Evolutionary conservation across 1,140 invertebrate genomes (phyloP).

Genomic region (Colletes gigas): DNA sequence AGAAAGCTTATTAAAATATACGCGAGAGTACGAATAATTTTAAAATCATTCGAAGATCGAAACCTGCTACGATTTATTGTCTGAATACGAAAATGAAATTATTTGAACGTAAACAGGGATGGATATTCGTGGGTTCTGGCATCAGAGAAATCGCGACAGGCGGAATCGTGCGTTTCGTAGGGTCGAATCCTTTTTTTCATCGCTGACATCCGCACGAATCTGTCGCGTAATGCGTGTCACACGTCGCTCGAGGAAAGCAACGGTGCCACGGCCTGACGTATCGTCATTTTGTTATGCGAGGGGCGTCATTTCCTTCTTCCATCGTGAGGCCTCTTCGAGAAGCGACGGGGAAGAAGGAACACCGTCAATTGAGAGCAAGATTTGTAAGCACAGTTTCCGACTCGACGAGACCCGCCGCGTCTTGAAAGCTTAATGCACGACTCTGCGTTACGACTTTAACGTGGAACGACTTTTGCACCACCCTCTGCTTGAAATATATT

Average conservation of each 20-base stretch:
- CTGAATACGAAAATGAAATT: no score
- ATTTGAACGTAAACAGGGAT: no score
- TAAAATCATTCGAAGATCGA: no score
- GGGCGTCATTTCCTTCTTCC: constrained; percentile 70
- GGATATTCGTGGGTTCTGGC: no score
- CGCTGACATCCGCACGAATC: constrained; percentile 28
- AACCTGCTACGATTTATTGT: no score
- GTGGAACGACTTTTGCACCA: no score
- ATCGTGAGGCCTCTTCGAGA: constrained; percentile 37
- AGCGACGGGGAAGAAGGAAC: constrained; percentile 41
- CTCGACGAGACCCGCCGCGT: constrained; percentile 11
- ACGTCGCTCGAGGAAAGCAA: constrained; percentile 61
- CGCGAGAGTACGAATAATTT: no score
- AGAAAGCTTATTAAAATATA: no score
- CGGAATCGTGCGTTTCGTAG: no score
- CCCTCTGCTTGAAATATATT: no score
- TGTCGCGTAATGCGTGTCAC: constrained; percentile 67
- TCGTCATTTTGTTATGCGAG: constrained; percentile 68
- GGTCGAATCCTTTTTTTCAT: not conserved
- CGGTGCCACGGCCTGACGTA: constrained; percentile 56
- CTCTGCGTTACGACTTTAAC: not conserved
- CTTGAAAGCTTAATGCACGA: constrained; percentile 29
- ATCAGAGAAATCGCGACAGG: no score
- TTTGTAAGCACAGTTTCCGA: constrained; percentile 48
- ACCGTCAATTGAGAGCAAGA: constrained; percentile 43